Percentiles rank a stretch among this genome's conserved stretches.
phyloP scores from a whole-genome alignment of 2,797 vertebrate genomes.

The Pygocentrus nattereri region DNA sequence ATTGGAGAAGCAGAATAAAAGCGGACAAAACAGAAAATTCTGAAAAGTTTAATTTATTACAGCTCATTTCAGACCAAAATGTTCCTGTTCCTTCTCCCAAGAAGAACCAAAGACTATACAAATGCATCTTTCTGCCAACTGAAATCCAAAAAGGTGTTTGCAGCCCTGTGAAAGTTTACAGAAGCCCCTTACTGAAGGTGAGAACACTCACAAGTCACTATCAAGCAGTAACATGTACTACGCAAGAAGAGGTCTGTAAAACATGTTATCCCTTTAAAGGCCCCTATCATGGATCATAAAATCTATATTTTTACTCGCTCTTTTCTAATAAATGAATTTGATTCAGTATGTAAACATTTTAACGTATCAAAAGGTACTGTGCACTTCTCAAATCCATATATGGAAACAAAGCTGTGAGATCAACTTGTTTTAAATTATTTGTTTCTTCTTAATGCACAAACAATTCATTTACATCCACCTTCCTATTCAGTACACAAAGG shows the following conservation, averaged over 20 bases:
- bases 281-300: too few relatives aligned
- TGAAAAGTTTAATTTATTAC: constrained; percentile 25
- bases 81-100: background rate
- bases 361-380: too few relatives aligned
- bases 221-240: background rate
- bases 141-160: background rate
- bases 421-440: too few relatives aligned
- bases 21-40: background rate
- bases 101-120: background rate
- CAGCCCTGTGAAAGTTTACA: background rate
- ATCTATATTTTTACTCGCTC: too few relatives aligned
- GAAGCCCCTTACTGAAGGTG: background rate
- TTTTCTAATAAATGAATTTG: too few relatives aligned
- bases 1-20: background rate
- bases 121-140: background rate
- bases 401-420: too few relatives aligned
- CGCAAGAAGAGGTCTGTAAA: background rate
- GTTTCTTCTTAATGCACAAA: too few relatives aligned
- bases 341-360: too few relatives aligned
- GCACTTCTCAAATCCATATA: too few relatives aligned
- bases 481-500: too few relatives aligned
- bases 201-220: background rate
- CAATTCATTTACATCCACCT: too few relatives aligned
- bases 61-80: background rate
- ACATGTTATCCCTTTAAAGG: background rate